Conservation (phyloP, 2,113 vertebrate species). For the Lepidothrix coronata region DNA sequence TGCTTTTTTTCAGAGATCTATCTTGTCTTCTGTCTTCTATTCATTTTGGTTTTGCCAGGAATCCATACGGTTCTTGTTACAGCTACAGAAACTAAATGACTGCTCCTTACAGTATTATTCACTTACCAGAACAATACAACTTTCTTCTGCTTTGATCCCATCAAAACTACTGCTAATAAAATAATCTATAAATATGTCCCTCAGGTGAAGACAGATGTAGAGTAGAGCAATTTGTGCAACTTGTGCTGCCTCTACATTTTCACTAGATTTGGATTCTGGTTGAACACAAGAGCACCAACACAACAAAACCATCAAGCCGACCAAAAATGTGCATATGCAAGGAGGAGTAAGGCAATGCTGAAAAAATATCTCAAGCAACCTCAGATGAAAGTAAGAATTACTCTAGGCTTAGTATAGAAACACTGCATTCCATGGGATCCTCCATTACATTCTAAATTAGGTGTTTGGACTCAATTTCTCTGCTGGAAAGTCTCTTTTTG, state of each 20-base stretch:
- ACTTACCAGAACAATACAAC: neutral
- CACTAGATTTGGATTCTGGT: neutral
- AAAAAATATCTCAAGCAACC: neutral
- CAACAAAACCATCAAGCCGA: neutral
- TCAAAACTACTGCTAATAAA: neutral
- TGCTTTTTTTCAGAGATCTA: neutral
- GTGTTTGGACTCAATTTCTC: neutral
- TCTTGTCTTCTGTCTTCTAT: neutral
- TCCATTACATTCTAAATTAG: neutral
- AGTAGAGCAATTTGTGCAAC: neutral
- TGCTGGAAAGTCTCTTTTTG: neutral
- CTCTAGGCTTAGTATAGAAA: neutral
- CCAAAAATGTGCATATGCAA: neutral
- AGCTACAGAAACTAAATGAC: neutral
- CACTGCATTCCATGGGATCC: neutral
- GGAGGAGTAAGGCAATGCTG: neutral
- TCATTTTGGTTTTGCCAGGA: neutral
- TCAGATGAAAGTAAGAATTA: neutral
- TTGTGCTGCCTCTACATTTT: neutral
- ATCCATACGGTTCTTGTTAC: neutral
- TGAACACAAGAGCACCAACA: neutral
- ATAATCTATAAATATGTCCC: neutral
- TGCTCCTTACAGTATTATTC: neutral
- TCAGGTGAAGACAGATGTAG: neutral
- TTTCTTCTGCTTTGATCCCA: neutral